Conservation (phyloP, 2,888 invertebrate genomes). For the Beris chalybata region DNA sequence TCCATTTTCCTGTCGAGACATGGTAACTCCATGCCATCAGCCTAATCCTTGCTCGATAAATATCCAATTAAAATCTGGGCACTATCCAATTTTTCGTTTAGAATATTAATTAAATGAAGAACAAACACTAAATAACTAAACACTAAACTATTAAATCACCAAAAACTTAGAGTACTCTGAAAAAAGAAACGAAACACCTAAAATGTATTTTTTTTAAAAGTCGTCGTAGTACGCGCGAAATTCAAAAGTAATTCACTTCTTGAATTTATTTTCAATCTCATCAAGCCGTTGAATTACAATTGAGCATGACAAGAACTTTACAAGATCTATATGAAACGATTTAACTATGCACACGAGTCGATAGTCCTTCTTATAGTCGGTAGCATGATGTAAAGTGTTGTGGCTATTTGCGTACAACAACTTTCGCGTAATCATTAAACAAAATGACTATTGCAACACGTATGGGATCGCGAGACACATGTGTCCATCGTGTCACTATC, state of each 20-base stretch:
- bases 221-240: neutral
- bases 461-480: neutral
- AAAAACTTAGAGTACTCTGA: conserved; percentile 21
- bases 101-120: neutral
- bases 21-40: conserved; percentile 22
- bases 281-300: conserved; percentile 33
- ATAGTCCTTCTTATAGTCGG: neutral
- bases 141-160: conserved; percentile 17
- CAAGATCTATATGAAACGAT: neutral
- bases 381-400: conserved; percentile 1
- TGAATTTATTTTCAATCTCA: conserved; percentile 31
- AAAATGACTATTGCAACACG: conserved; percentile 5
- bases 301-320: conserved; percentile 28
- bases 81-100: neutral
- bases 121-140: conserved; percentile 8
- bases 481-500: conserved; percentile 1
- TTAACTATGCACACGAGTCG: neutral
- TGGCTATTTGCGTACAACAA: conserved; percentile 29
- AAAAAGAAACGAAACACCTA: conserved; percentile 14
- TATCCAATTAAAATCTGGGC: neutral
- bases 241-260: neutral
- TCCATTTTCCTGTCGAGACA: conserved; percentile 29
- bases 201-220: conserved; percentile 6
- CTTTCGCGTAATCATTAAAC: conserved; percentile 30
- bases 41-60: neutral